phyloP scores from a whole-genome alignment of 64 coral and sea anemone species.

The Hydrozoanthus tunicans region DNA sequence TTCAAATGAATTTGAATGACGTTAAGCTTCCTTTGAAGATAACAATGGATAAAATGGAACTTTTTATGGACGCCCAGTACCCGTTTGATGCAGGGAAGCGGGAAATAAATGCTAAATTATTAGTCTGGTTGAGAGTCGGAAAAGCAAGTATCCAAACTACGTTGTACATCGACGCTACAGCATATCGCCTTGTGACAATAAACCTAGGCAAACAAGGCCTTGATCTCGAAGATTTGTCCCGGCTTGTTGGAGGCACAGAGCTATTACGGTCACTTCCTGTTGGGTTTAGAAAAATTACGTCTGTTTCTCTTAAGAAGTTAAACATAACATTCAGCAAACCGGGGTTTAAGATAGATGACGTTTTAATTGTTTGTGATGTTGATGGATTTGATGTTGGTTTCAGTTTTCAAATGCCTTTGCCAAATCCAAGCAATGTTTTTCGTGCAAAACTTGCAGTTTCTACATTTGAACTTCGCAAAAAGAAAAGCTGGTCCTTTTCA shows the following conservation, averaged over 20 bases:
- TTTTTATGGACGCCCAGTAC: slow-evolving; percentile 22
- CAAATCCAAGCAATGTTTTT: slow-evolving; percentile 63
- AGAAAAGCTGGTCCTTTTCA: slow-evolving; percentile 41
- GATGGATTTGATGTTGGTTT: slow-evolving; percentile 73
- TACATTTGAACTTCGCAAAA: slow-evolving; percentile 39
- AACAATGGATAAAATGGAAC: slow-evolving; percentile 30
- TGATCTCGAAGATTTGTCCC: slow-evolving; percentile 35
- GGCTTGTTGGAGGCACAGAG: slow-evolving; percentile 53
- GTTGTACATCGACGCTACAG: not conserved
- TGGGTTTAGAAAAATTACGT: slow-evolving; percentile 34
- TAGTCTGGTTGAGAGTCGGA: slow-evolving; percentile 29
- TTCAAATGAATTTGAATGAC: slow-evolving; percentile 50
- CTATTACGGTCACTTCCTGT: slow-evolving; percentile 47
- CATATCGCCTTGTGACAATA: not conserved
- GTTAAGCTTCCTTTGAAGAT: slow-evolving; percentile 54
- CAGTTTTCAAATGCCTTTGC: slow-evolving; percentile 55
- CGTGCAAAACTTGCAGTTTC: slow-evolving; percentile 43
- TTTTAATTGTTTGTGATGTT: slow-evolving; percentile 36
- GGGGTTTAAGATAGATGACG: slow-evolving; percentile 57
- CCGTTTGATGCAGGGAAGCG: slow-evolving; percentile 44
- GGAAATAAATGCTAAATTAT: slow-evolving; percentile 10
- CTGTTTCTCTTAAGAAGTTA: slow-evolving; percentile 47
- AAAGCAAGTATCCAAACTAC: slow-evolving; percentile 21
- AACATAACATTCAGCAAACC: slow-evolving; percentile 71
- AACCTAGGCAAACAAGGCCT: slow-evolving; percentile 35